Evolutionary conservation across 2,888 invertebrate species (phyloP), one percentile per base, ranked within the genome.

Genomic region (Volucella bombylans): DNA sequence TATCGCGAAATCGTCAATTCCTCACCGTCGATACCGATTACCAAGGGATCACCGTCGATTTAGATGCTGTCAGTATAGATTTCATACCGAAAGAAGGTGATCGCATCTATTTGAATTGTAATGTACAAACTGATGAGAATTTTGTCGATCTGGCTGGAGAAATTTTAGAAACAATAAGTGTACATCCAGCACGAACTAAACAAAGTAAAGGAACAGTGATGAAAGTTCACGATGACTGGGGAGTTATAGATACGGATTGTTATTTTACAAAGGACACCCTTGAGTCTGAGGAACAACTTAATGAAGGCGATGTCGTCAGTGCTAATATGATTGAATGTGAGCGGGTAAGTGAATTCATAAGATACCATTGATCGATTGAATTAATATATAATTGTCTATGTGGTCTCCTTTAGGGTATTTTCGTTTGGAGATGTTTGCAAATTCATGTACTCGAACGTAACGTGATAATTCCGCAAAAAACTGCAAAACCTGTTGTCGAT

Each of bases 321-420:
- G 93, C 93, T 6, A 95, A 96, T 89, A 93, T 94, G 1, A 95
- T 96, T 87, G 96, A 96, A 91, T 96, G 96, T 90, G 94, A 94
- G 87, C 94, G 88, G 81, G 91, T 91, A 82, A 68, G 87, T 87
- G 8, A 18, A 11, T 8, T 2, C 6, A 0, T 8, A 8, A 11
- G 11, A 8, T 2, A 15, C 18, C 6, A 12, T 8, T 1, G n/a
- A 8, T 10, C 9, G 1, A 12, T 41, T 31, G 0, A 18, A 9
- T 41, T 45, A 6, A 57, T 57, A 14, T 11, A 11, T 3, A 11
- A 11, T 8, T 45, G 47, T 23, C 38, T 41, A 10, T 12, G 8
- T n/a, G n/a, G n/a, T 23, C 43, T 4, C 68, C 47, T 77, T 3
- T 23, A 68, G 82, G 61, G 65, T 10, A 73, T 69, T 15, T 85